Percentiles rank a stretch among this genome's conserved stretches.
phyloP scores from a whole-genome alignment of 2,797 vertebrate species.

The Rhadinocentrus ornatus region DNA sequence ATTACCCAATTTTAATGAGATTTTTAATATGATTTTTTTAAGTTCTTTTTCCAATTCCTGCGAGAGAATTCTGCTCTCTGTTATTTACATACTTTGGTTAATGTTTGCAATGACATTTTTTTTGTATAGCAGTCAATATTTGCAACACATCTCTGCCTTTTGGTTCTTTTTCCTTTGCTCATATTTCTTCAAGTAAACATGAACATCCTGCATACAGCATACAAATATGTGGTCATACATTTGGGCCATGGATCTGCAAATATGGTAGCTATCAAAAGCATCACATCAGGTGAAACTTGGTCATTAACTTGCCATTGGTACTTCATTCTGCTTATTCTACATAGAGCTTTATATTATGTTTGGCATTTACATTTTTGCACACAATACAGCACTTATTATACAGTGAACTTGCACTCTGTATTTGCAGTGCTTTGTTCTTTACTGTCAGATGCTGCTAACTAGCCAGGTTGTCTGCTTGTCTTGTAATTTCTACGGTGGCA shows the following conservation, averaged over 20 bases:
- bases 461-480: neutral
- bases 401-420: neutral
- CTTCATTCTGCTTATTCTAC: too few species aligned
- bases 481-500: neutral
- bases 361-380: too few species aligned
- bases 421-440: neutral
- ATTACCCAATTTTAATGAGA: slow-evolving; percentile 84
- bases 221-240: slow-evolving; percentile 13
- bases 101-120: slow-evolving; percentile 60
- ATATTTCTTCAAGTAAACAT: slow-evolving; percentile 6
- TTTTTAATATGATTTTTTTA: slow-evolving; percentile 79
- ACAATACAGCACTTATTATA: too few species aligned
- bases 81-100: slow-evolving; percentile 73
- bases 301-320: neutral
- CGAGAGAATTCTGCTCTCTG: slow-evolving; percentile 64
- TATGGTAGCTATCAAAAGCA: slow-evolving; percentile 5
- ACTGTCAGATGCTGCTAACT: neutral
- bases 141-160: slow-evolving; percentile 3
- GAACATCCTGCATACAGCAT: slow-evolving; percentile 1
- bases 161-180: neutral
- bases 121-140: neutral
- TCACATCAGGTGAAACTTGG: neutral
- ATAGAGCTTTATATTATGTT: too few species aligned
- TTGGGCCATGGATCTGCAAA: slow-evolving; percentile 18
- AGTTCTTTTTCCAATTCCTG: slow-evolving; percentile 42